Conservation (phyloP, 1,140 invertebrate species). For the Cyclina sinensis region DNA sequence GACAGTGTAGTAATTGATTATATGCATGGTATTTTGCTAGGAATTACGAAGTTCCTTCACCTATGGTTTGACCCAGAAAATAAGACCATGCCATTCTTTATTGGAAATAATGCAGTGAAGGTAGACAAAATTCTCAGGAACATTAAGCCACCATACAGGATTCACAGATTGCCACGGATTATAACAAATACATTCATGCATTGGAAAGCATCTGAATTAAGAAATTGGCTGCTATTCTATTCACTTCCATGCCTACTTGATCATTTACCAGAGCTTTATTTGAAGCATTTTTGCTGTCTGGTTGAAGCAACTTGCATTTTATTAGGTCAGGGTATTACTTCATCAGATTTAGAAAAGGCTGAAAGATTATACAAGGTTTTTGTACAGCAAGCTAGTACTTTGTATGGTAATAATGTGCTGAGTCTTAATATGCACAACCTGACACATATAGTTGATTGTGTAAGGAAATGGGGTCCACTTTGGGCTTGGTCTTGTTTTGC, state of each 20-base stretch:
- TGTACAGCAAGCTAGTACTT: slow-evolving; percentile 1
- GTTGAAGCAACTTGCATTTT: slow-evolving; percentile 67
- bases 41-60: slow-evolving; percentile 46
- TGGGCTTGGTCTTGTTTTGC: slow-evolving; percentile 69
- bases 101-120: slow-evolving; percentile 53
- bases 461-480: too few species aligned
- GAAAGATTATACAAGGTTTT: slow-evolving; percentile 43
- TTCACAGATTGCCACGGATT: slow-evolving; percentile 62
- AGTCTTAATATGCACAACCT: too few species aligned
- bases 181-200: slow-evolving; percentile 55
- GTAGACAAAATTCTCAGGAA: slow-evolving; percentile 50
- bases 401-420: too few species aligned
- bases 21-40: slow-evolving; percentile 69
- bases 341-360: slow-evolving; percentile 30
- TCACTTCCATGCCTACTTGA: slow-evolving; percentile 61
- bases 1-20: slow-evolving; percentile 57
- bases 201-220: slow-evolving; percentile 66
- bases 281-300: too few species aligned
- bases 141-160: slow-evolving; percentile 54
- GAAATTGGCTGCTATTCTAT: slow-evolving; percentile 65
- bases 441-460: too few species aligned
- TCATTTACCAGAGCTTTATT: slow-evolving; percentile 55
- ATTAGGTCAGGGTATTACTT: slow-evolving; percentile 60
- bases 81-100: slow-evolving; percentile 28
- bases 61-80: slow-evolving; percentile 53